Base-by-base conservation (phyloP, 2,113 vertebrate species). In the Neotragus moschatus region DNA sequence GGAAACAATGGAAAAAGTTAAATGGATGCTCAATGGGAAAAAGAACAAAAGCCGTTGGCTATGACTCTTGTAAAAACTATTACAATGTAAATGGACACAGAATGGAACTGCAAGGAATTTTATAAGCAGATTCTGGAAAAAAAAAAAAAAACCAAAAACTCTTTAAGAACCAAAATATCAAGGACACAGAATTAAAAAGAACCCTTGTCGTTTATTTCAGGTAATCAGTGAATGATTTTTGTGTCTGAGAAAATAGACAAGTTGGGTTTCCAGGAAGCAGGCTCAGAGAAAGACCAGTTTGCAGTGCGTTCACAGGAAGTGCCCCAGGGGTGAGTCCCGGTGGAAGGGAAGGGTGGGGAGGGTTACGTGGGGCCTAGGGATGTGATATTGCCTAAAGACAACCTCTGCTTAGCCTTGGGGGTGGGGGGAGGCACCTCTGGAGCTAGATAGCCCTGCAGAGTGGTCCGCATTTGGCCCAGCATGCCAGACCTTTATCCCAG, bases 121-220 rank as follows among this genome's bases (percentile, higher is more conserved):
- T 84, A 70, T 55, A 51, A 95, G 33, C 33, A 43, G 84, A 51
- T 49, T 79, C 51, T 92, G n/a, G 10, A 36, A 96, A 49, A 96
- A 45, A 60, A 73, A 39, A 12, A 12, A 26, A 28, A 92, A 45
- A n/a, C n/a, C n/a, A n/a, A 30, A 66, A 81, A 47, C 11, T 7
- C 30, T 85, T 75, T 56, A 84, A 79, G 51, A 84, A 61, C 26
- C 26, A 93, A 81, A 61, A 28, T 77, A 49, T 33, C 10, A 15
- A 51, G 79, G 43, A 53, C 45, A 28, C 43, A 73, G 17, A 73
- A 60, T 60, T 75, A 17, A 26, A 91, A 4, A 84, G 28, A n/a
- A 47, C 10, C 60, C 63, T 7, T 36, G 11, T 39, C 14, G 21
- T 84, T 81, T 61, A 63, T 75, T 93, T 95, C 84, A 82, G 90